Evolutionary conservation across 2,888 invertebrate species (phyloP).

Genomic region (Drosophila acutilabella): DNA sequence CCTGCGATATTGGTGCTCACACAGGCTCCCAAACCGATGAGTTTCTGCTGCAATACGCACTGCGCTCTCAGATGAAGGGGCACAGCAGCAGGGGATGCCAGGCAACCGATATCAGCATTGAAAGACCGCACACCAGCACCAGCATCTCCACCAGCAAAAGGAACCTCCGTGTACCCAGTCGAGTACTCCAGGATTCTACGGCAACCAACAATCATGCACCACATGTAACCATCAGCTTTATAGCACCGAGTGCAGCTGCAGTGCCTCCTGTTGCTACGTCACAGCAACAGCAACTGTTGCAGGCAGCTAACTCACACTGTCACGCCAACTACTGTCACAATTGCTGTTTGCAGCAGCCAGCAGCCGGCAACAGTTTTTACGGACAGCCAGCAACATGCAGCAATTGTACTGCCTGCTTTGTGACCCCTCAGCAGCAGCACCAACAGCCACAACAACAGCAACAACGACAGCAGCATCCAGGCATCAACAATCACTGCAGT

Average conservation of each 20-base stretch:
- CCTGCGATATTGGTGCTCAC: conserved; percentile 33
- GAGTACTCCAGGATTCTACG: background rate
- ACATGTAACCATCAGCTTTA: conserved; percentile 53
- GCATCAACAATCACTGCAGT: conserved; percentile 29
- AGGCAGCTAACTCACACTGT: conserved; percentile 18
- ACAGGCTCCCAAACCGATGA: conserved; percentile 55
- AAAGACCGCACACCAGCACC: background rate
- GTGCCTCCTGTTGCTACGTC: background rate
- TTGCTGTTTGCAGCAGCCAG: conserved; percentile 30
- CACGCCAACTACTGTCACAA: conserved; percentile 29
- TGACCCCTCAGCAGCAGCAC: background rate
- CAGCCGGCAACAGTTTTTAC: conserved; percentile 6
- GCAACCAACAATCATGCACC: conserved; percentile 22
- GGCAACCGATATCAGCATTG: conserved; percentile 31
- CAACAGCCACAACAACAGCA: conserved; percentile 11
- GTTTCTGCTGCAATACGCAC: conserved; percentile 27
- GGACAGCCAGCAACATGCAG: conserved; percentile 1
- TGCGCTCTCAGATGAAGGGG: conserved; percentile 10
- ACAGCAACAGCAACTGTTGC: conserved; percentile 24
- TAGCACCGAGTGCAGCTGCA: conserved; percentile 7
- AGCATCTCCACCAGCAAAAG: background rate
- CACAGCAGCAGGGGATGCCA: conserved; percentile 43
- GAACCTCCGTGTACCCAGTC: background rate
- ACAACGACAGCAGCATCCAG: conserved; percentile 9
- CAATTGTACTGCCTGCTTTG: background rate